Evolutionary conservation across 2,113 vertebrate species (phyloP), one percentile per base, ranked within the genome.

Genomic region (Scophthalmus maximus): DNA sequence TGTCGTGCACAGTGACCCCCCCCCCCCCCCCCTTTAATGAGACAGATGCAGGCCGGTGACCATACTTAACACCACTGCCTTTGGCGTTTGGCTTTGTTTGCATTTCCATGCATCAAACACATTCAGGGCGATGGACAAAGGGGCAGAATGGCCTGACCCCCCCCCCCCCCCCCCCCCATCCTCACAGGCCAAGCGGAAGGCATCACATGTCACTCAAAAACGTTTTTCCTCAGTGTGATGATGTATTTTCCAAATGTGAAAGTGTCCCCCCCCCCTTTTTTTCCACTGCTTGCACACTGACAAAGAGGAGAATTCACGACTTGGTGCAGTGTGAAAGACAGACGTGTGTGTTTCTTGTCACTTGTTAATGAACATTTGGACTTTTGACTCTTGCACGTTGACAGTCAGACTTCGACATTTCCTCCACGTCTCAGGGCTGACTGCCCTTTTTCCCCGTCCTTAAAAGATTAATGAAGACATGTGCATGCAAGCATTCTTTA

Each of bases 11-110:
- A 53, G 44, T 74, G 71, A 64, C 76, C 50, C n/a, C n/a, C n/a
- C n/a, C n/a, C n/a, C n/a, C n/a, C n/a, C n/a, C n/a, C n/a, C n/a
- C 40, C 69, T 67, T 67, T 51, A 49, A 46, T 55, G 23, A 17
- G 22, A 20, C 15, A 8, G 40, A 73, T 8, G 8, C 42, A 62
- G 57, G 22, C 34, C 55, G 23, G 15, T 63, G 62, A 53, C 86
- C 87, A 23, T 86, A 20, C 32, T 70, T 20, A 50, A 79, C 60
- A 40, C 69, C 20, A 25, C n/a, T 78, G 85, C 84, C 77, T n/a
- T 0, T 64, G 71, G 85, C 82, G 10, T 10, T 36, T 47, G 40
- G 26, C 73, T 87, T 90, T 90, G 81, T 90, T 62, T 76, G 58
- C 40, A 63, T 79, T 57, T 73, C 70, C 32, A 71, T 67, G 68